These are phyloP conservation scores for Xylota sylvarum DNA, from an alignment of 2,888 invertebrate genomes.

Conservation along the genomic window DNA sequence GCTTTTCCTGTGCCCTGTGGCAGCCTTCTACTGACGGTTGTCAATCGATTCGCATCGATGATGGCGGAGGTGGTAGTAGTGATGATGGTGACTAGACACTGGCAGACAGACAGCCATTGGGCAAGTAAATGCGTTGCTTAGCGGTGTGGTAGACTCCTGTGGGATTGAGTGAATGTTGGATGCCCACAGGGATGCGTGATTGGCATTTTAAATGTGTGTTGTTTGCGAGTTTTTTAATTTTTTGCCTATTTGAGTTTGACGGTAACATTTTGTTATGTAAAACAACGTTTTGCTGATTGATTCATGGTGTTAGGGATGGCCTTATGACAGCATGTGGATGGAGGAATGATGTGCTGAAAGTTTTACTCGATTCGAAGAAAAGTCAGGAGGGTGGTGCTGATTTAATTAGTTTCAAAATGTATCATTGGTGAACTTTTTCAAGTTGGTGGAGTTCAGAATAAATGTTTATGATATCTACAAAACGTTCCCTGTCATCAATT, in stretches of 20 bases:
- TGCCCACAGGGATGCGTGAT: constrained; percentile 73
- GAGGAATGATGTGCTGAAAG: constrained; percentile 43
- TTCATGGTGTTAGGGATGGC: constrained; percentile 39
- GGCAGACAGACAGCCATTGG: constrained; percentile 63
- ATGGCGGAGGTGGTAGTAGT: constrained; percentile 49
- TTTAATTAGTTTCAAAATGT: neutral
- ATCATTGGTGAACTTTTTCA: neutral
- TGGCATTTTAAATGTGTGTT: constrained; percentile 59
- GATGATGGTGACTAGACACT: constrained; percentile 66
- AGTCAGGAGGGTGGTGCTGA: neutral
- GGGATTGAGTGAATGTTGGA: constrained; percentile 66
- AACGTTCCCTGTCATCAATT: too few species aligned
- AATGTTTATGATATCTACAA: neutral
- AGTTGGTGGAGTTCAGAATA: neutral
- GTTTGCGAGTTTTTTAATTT: constrained; percentile 25
- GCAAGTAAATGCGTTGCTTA: constrained; percentile 44
- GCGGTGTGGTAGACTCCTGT: constrained; percentile 58
- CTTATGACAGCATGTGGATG: constrained; percentile 27
- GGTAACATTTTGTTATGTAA: constrained; percentile 1
- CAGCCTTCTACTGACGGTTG: constrained; percentile 55
- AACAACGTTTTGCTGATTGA: constrained; percentile 33
- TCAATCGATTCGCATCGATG: constrained; percentile 66
- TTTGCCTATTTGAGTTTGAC: constrained; percentile 14
- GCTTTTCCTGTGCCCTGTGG: neutral
- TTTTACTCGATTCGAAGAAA: constrained; percentile 1